Evolutionary conservation across 2,797 vertebrate species (phyloP).

Genomic region (Mallotus villosus): DNA sequence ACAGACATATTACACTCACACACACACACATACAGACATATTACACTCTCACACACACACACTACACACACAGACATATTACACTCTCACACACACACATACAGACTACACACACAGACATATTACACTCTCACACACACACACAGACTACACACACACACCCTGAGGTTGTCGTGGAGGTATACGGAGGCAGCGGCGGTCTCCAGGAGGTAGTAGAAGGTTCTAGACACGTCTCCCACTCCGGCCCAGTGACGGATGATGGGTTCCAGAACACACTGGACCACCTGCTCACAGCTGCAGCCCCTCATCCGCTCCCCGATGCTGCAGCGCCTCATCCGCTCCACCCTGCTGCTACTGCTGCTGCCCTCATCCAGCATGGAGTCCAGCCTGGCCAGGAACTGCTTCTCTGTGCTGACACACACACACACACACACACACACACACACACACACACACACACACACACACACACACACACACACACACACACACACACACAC

Average conservation of each 20-base stretch:
- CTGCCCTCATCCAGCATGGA: conserved; percentile 2
- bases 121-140: background rate
- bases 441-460: background rate
- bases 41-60: no score
- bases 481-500: background rate
- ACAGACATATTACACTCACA: no score
- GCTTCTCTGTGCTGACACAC: conserved; percentile 17
- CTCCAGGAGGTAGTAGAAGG: conserved; percentile 38
- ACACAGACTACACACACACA: conserved; percentile 3
- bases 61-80: conserved; percentile 1
- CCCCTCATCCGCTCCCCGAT: background rate
- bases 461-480: background rate
- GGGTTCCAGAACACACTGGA: conserved; percentile 26
- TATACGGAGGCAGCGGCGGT: conserved; percentile 16
- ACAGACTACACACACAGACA: background rate
- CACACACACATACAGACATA: no score
- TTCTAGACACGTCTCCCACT: conserved; percentile 27
- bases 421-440: background rate
- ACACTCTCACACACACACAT: background rate
- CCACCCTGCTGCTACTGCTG: no score
- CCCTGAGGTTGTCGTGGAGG: conserved; percentile 29
- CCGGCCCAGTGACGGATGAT: conserved; percentile 35
- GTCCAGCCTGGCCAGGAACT: conserved; percentile 20
- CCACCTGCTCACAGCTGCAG: conserved; percentile 23
- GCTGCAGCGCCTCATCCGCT: background rate